Evolutionary conservation across 2,888 invertebrate genomes (phyloP).

Genomic region (Chrysina gloriosa): DNA sequence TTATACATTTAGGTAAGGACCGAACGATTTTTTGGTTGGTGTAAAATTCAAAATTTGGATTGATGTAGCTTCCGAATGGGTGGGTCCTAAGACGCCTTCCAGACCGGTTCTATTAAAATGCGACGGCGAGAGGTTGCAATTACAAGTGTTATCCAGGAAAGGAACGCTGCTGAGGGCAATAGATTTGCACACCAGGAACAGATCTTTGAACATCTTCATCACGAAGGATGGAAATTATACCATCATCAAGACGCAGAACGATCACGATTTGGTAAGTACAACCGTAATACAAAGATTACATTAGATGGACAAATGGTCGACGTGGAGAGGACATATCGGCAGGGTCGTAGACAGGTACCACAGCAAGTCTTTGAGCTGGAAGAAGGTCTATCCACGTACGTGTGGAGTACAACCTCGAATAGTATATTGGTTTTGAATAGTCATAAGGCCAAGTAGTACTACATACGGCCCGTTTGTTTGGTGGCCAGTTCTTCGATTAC

Average conservation of each 20-base stretch:
- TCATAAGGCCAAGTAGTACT: too few species aligned
- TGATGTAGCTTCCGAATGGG: slow-evolving; percentile 59
- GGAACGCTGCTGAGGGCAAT: slow-evolving; percentile 64
- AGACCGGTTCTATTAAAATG: slow-evolving; percentile 63
- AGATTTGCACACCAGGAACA: slow-evolving; percentile 57
- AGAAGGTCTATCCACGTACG: neutral
- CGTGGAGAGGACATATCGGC: too few species aligned
- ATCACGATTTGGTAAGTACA: slow-evolving; percentile 68
- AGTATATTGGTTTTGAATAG: too few species aligned
- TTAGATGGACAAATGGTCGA: too few species aligned
- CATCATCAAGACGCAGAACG: slow-evolving; percentile 64
- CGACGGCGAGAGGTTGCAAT: slow-evolving; percentile 57
- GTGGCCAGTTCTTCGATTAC: too few species aligned
- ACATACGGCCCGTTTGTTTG: too few species aligned
- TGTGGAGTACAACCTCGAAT: too few species aligned
- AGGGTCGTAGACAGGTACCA: too few species aligned
- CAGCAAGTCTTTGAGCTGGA: neutral
- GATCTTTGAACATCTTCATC: slow-evolving; percentile 57
- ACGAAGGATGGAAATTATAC: slow-evolving; percentile 61
- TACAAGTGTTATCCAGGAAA: slow-evolving; percentile 62
- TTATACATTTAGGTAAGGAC: slow-evolving; percentile 31
- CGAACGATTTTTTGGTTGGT: too few species aligned
- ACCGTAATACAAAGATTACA: too few species aligned
- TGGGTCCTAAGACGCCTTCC: slow-evolving; percentile 57
- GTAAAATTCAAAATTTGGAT: too few species aligned